Evolutionary conservation across 2,888 invertebrate genomes (phyloP).

Genomic region (Alloplasta piceator): DNA sequence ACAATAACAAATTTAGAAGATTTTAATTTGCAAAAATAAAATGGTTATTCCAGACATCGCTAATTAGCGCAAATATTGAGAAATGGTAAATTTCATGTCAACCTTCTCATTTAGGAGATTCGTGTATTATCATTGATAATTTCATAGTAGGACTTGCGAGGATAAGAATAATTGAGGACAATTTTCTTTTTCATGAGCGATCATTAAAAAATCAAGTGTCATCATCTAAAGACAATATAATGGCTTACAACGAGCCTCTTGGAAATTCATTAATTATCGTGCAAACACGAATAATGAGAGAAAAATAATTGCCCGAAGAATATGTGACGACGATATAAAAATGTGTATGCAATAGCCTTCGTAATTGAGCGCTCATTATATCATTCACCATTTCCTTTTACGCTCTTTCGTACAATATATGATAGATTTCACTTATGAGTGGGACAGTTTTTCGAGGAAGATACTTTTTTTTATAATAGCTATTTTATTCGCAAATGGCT

Average conservation of each 20-base stretch:
- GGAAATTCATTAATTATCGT: not conserved
- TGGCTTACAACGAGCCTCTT: not conserved
- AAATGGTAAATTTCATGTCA: not conserved
- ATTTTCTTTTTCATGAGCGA: no score
- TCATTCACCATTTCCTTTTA: conserved; percentile 3
- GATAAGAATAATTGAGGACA: no score
- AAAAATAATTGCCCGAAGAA: conserved; percentile 35
- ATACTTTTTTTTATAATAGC: no score
- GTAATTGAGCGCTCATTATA: conserved; percentile 1
- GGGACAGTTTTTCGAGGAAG: not conserved
- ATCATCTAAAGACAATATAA: conserved; percentile 20
- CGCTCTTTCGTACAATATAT: not conserved
- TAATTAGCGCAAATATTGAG: no score
- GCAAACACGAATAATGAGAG: conserved; percentile 21
- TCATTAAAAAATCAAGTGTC: not conserved
- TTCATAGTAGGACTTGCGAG: no score
- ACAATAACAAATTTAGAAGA: no score
- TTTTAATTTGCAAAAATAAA: no score
- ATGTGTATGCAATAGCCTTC: not conserved
- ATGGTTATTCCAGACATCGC: no score
- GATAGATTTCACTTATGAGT: conserved; percentile 4
- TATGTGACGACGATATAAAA: conserved; percentile 10
- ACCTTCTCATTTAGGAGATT: not conserved
- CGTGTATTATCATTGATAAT: conserved; percentile 2
- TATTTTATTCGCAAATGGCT: no score